Base-by-base conservation (phyloP, 2,888 invertebrate species). In the Leptinotarsa peninsularis region DNA sequence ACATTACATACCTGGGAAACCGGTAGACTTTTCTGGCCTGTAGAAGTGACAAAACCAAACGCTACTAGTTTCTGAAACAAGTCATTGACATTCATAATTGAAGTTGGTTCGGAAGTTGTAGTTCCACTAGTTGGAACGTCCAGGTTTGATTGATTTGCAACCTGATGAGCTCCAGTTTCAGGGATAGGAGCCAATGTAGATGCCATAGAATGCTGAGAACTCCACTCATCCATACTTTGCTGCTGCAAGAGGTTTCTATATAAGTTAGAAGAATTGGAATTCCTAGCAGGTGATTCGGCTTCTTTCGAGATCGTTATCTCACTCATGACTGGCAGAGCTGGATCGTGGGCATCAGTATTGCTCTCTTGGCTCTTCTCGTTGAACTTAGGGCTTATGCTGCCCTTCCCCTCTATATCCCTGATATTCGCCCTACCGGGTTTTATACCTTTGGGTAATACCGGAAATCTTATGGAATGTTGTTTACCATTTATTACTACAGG, bases 61-160 rank as follows among this genome's bases (percentile, higher is more conserved):
- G 94, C 94, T 1, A 97, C 93, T 10, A 98, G 89, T 87, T 96
- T 95, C 77, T 95, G 93, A 85, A 97, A 95, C 49, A 98, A 89
- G 80, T 96, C 95, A 77, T 92, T 94, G 27, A 98, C 94, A 84
- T 96, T 95, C 17, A 83, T 54, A 1, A 74, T 15, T 4, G 75
- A 67, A 18, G 74, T 87, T 73, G 88, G 88, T 49, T 82, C 72
- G 7, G 84, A 74, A 43, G 50, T 17, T 50, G 71, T 49, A 0
- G 77, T 67, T 15, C 75, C 72, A 17, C 33, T 49, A 17, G 76
- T 66, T 0, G 52, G 23, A 4, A 15, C 66, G 15, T 60, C 50
- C 10, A 43, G 33, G 7, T 71, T 58, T n/a, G 63, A 66, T 14
- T 78, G 77, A 49, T 79, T 84, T 76, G 91, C 91, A 0, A 91